A percentile compares a stretch with the other conserved stretches of the same genome.
These are phyloP conservation scores for Lamellibrachia columna DNA, from an alignment of 2,888 invertebrate genomes.

Conservation along the genomic window DNA sequence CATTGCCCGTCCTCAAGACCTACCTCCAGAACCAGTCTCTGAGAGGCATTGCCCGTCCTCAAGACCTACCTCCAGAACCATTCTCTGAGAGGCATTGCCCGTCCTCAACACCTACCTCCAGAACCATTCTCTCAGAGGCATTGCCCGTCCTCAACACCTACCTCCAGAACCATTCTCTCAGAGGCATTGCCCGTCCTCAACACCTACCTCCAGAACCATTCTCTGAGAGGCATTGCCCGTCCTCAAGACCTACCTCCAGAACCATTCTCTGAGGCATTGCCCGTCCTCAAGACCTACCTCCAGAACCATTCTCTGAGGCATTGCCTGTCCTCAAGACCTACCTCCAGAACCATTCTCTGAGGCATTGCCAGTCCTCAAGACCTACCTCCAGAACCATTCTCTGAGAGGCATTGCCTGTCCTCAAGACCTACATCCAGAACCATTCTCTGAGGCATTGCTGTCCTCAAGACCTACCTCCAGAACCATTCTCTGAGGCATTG, in stretches of 20 bases:
- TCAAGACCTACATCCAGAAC: conserved; percentile 45
- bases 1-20: conserved; percentile 50
- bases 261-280: conserved; percentile 51
- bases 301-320: conserved; percentile 50
- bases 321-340: conserved; percentile 50
- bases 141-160: conserved; percentile 49
- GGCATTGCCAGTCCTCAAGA: conserved; percentile 52
- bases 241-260: conserved; percentile 45
- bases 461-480: conserved; percentile 46
- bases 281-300: conserved; percentile 47
- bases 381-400: conserved; percentile 43
- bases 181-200: conserved; percentile 53
- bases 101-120: conserved; percentile 47
- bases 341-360: conserved; percentile 48
- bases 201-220: conserved; percentile 40
- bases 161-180: conserved; percentile 48
- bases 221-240: conserved; percentile 51
- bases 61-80: conserved; percentile 43
- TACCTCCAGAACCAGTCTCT: conserved; percentile 46
- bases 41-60: conserved; percentile 51
- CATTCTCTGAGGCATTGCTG: conserved; percentile 50
- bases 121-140: conserved; percentile 50
- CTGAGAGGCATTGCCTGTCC: conserved; percentile 51
- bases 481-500: conserved; percentile 50
- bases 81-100: conserved; percentile 50